Evolutionary conservation across 2,113 vertebrate species (phyloP).

Genomic region (Parotia lawesii): DNA sequence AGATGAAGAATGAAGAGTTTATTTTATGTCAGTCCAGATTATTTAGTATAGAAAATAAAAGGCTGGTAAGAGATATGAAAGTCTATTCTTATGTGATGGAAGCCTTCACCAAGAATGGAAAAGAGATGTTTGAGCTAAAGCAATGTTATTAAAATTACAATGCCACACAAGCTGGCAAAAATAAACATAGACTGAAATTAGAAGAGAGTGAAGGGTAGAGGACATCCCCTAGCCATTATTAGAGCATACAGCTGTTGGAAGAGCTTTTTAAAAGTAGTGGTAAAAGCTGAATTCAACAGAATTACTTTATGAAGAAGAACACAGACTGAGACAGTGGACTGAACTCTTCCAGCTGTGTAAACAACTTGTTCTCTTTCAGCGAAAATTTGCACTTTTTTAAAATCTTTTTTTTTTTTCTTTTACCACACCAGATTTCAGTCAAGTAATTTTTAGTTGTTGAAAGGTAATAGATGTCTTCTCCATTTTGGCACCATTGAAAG

Average conservation of each 20-base stretch:
- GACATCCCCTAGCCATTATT: neutral
- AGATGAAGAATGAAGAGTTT: neutral
- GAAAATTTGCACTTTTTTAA: neutral
- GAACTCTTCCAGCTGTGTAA: neutral
- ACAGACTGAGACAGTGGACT: neutral
- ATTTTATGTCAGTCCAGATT: neutral
- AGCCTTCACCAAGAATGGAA: neutral
- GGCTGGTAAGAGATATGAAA: neutral
- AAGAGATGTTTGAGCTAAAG: neutral
- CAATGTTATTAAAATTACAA: neutral
- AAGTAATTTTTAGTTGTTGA: neutral
- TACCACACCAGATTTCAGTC: neutral
- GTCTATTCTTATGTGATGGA: neutral
- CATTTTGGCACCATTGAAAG: neutral
- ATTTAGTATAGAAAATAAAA: neutral
- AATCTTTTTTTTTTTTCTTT: neutral
- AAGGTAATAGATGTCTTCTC: neutral
- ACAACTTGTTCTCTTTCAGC: neutral
- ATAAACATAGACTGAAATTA: neutral
- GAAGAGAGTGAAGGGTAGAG: rapidly evolving
- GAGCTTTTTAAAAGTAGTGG: neutral
- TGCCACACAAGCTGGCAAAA: neutral
- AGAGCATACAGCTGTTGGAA: neutral
- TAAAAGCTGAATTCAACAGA: neutral
- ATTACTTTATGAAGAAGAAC: neutral